Evolutionary conservation across 2,113 vertebrate species (phyloP).

Genomic region (Sitta europaea): DNA sequence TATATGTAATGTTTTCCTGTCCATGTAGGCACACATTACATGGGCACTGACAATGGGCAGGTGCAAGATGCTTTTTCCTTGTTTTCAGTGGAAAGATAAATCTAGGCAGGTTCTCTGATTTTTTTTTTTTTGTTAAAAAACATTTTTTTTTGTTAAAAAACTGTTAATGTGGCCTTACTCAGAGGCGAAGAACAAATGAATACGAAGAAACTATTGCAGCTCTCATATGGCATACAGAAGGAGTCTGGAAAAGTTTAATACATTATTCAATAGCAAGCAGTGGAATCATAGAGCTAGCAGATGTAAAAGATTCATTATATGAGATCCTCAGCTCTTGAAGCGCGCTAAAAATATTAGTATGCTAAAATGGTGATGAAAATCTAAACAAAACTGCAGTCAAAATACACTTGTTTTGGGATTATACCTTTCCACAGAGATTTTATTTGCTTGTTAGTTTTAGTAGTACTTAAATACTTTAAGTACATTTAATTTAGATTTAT

Average conservation of each 20-base stretch:
- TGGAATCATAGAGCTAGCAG: conserved; percentile 1
- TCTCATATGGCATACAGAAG: neutral
- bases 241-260: neutral
- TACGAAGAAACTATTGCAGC: neutral
- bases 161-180: neutral
- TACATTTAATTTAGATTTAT: neutral
- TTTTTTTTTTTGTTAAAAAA: neutral
- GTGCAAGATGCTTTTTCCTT: neutral
- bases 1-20: neutral
- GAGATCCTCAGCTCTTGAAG: neutral
- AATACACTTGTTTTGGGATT: neutral
- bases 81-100: neutral
- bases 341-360: neutral
- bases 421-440: neutral
- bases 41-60: neutral
- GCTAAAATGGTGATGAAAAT: conserved; percentile 1
- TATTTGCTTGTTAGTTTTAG: neutral
- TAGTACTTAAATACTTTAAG: neutral
- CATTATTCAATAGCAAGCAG: conserved; percentile 45
- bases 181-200: neutral
- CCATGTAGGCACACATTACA: neutral
- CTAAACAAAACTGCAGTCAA: neutral
- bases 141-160: neutral
- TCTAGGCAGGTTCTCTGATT: neutral
- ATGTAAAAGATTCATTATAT: conserved; percentile 5